These are phyloP conservation scores for Sphaeridia pumilis DNA, from an alignment of 2,888 invertebrate species.

Conservation along the genomic window DNA sequence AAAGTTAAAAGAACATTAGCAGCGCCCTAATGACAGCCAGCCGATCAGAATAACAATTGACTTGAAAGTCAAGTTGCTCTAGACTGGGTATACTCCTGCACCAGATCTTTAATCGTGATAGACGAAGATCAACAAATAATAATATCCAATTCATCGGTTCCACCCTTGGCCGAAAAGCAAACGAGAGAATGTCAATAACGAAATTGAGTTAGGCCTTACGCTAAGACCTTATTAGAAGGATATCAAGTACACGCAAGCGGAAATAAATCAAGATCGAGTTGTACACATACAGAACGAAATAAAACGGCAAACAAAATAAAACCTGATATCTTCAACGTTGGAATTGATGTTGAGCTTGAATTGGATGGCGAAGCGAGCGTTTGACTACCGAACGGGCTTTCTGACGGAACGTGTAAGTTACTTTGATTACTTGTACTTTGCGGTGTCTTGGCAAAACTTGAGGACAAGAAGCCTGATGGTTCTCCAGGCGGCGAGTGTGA, in stretches of 20 bases:
- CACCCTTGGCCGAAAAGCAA: no score
- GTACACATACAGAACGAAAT: not conserved
- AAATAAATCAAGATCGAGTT: not conserved
- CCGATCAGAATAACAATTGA: not conserved
- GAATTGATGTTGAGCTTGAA: slow-evolving; percentile 7
- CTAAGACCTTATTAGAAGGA: no score
- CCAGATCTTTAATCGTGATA: no score
- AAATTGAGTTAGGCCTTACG: no score
- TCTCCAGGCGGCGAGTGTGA: slow-evolving; percentile 15
- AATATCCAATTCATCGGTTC: no score
- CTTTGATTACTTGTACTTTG: not conserved
- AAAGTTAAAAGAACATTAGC: not conserved
- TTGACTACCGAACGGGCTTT: slow-evolving; percentile 1
- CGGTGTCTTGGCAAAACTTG: not conserved
- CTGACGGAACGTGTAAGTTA: not conserved
- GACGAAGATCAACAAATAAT: no score
- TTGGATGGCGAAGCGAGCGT: not conserved
- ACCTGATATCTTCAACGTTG: slow-evolving; percentile 10
- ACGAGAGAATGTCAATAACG: not conserved
- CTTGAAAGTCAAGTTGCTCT: no score
- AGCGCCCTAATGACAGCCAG: not conserved
- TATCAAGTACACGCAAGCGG: not conserved
- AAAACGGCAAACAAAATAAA: slow-evolving; percentile 4
- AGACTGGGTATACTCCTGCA: no score
- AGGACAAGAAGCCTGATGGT: not conserved